Evolutionary conservation across 2,888 invertebrate species (phyloP).

Genomic region (Pristionchus mayeri): DNA sequence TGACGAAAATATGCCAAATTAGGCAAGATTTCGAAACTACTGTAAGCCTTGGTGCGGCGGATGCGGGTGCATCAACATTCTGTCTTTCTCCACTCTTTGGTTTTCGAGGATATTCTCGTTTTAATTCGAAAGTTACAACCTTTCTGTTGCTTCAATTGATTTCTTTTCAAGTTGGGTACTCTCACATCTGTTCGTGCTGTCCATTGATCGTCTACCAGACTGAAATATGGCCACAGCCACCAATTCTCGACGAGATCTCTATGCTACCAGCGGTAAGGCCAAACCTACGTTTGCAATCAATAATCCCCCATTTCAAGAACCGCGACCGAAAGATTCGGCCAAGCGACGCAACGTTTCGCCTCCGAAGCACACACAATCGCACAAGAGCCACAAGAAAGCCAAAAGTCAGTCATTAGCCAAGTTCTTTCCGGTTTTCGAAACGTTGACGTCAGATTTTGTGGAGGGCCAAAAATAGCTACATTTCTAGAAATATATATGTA

Average conservation of each 20-base stretch:
- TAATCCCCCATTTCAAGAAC: background rate
- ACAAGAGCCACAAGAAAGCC: background rate
- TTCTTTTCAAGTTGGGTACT: background rate
- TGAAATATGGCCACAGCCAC: background rate
- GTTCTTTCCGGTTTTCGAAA: background rate
- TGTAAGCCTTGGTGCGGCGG: background rate
- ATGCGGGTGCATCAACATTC: conserved; percentile 8
- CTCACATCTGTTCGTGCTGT: no score
- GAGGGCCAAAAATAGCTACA: no score
- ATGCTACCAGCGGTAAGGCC: background rate
- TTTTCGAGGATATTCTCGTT: background rate
- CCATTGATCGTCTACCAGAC: background rate
- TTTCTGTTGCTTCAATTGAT: background rate
- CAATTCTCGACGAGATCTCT: background rate
- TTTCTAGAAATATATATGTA: background rate
- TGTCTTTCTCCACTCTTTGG: background rate
- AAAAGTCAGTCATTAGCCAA: background rate
- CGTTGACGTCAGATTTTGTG: background rate
- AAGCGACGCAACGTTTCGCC: background rate
- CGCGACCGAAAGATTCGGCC: background rate
- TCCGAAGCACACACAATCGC: background rate
- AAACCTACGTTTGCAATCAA: background rate
- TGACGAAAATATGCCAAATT: no score
- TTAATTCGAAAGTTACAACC: background rate
- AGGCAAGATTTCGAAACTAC: background rate